Evolutionary conservation across 2,113 vertebrate genomes (phyloP).

Genomic region (Equus przewalskii): DNA sequence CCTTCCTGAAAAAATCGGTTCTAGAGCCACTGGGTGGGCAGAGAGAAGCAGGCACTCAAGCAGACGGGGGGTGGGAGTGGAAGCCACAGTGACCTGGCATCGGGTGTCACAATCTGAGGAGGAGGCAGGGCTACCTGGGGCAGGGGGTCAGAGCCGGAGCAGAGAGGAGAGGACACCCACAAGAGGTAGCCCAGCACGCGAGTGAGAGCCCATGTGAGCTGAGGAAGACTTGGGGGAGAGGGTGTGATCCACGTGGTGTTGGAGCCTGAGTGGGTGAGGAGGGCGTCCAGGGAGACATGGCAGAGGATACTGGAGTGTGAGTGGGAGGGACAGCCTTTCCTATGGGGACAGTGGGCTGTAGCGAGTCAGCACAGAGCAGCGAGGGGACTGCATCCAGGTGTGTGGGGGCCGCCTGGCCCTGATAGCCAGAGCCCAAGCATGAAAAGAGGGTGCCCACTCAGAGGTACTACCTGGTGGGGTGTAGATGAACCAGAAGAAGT

Average conservation of each 20-base stretch:
- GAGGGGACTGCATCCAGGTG: too few relatives aligned
- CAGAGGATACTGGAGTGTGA: neutral
- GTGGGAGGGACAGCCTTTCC: neutral
- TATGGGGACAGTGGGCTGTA: too few relatives aligned
- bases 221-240: neutral
- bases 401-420: neutral
- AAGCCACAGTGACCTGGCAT: neutral
- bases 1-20: neutral
- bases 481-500: neutral
- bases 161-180: neutral
- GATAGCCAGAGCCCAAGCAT: neutral
- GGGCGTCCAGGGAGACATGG: neutral
- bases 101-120: too few relatives aligned
- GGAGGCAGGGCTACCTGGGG: neutral
- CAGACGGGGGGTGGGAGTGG: accelerated
- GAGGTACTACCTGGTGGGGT: neutral
- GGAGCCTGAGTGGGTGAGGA: neutral
- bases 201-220: accelerated
- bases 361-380: neutral
- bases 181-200: accelerated
- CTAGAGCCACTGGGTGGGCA: neutral
- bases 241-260: too few relatives aligned
- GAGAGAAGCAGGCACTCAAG: neutral
- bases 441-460: neutral
- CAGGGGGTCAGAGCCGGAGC: neutral